These are phyloP conservation scores for Dolichoris vasculosae DNA, from an alignment of 1,140 invertebrate species.

Conservation along the genomic window DNA sequence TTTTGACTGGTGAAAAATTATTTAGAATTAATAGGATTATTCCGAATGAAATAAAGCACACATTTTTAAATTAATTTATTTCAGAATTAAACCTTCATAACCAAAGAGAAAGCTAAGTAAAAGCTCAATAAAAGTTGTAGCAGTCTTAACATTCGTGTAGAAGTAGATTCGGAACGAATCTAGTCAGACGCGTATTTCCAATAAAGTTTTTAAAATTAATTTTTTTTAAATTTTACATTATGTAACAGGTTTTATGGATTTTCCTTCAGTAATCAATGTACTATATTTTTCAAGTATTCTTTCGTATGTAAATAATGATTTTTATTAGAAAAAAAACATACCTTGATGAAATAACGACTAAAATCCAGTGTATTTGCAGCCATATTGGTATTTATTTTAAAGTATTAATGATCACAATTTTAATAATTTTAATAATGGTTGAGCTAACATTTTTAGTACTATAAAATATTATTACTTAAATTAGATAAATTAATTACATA, in stretches of 20 bases:
- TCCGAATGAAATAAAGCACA: not conserved
- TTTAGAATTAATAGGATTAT: not conserved
- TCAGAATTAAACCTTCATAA: not conserved
- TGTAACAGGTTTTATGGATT: not conserved
- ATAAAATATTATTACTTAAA: too few species aligned
- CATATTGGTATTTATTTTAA: too few species aligned
- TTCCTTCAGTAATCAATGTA: not conserved
- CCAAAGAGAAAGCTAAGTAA: slow-evolving; percentile 4
- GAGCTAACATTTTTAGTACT: too few species aligned
- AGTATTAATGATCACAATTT: too few species aligned
- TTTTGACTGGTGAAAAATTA: not conserved
- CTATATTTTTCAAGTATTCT: not conserved
- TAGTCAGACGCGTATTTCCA: not conserved
- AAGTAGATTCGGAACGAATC: not conserved
- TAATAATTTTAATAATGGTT: too few species aligned
- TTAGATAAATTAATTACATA: too few species aligned
- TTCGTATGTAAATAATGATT: not conserved
- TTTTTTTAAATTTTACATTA: not conserved
- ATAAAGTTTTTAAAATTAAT: not conserved
- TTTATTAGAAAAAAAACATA: not conserved
- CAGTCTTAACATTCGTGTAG: not conserved
- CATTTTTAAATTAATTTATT: not conserved
- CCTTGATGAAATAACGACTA: too few species aligned
- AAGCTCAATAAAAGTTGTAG: not conserved
- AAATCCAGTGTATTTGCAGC: too few species aligned